Base-by-base conservation (phyloP, 2,888 invertebrate genomes). In the Frankliniella fusca region DNA sequence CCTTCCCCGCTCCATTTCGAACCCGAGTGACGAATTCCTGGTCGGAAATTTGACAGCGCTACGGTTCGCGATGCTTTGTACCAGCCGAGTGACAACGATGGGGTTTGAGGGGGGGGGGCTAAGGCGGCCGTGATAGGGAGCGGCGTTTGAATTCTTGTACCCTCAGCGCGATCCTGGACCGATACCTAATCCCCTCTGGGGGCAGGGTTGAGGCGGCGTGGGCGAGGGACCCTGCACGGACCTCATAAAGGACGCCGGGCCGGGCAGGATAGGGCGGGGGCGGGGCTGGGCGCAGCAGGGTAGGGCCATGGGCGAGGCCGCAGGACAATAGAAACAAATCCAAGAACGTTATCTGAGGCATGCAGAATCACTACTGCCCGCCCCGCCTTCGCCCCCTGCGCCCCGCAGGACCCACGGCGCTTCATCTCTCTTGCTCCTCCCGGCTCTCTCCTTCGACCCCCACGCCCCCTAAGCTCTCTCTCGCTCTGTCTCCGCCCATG, bases 21-120 rank as follows among this genome's bases (percentile, higher is more conserved):
- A 38, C 38, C 5, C 38, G 38, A 38, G 38, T 38, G 38, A 38
- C 38, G 38, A 38, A 38, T 38, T 38, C 38, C 38, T 38, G 38
- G 38, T 38, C 38, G 38, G 38, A 38, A 38, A 38, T 38, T 38
- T 38, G 5, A 38, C 38, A n/a, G n/a, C n/a, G n/a, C n/a, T n/a
- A n/a, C n/a, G n/a, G n/a, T n/a, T n/a, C 38, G 38, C 38, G 38
- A 38, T 38, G 38, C 38, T 38, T 38, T 38, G 38, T 38, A 2
- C 38, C 5, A 5, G 38, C 38, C 38, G 38, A 38, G 38, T 38
- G 38, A 38, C 38, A 5, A 38, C 38, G 38, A 2, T 38, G 38
- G 38, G 18, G 48, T 15, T 38, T 76, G 70, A 83, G 84, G 83
- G 15, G 82, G 76, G 80, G 27, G 82, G 61, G 84, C 82, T 80